Evolutionary conservation across 2,113 vertebrate species (phyloP).

Genomic region (Sander lucioperca): DNA sequence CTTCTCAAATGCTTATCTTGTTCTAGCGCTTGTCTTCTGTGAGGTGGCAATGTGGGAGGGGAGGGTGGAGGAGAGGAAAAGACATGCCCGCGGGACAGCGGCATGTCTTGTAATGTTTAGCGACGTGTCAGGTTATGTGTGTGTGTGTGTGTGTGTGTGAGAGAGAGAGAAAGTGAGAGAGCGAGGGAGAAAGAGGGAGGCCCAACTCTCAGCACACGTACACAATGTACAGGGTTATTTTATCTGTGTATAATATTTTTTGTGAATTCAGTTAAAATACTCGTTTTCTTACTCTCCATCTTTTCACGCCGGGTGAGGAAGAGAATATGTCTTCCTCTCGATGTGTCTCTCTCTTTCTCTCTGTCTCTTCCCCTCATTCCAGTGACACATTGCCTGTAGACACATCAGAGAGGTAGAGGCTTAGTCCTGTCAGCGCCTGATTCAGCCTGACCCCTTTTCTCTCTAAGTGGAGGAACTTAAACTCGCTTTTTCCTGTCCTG

Average conservation of each 20-base stretch:
- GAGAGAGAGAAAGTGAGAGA: background rate
- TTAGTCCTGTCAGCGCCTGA: constrained; percentile 85
- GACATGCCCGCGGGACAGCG: constrained; percentile 65
- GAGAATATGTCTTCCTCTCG: background rate
- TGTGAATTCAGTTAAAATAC: constrained; percentile 10
- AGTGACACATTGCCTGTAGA: constrained; percentile 78
- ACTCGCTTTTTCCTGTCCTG: constrained; percentile 82
- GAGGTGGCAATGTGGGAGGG: constrained; percentile 49
- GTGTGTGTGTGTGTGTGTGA: constrained; percentile 22
- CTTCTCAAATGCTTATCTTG: constrained; percentile 65
- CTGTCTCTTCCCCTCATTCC: constrained; percentile 35
- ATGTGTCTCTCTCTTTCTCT: constrained; percentile 4
- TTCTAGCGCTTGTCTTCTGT: constrained; percentile 48
- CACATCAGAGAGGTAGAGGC: constrained; percentile 80
- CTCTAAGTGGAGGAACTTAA: constrained; percentile 82
- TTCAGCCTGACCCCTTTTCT: constrained; percentile 82
- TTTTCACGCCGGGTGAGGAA: background rate
- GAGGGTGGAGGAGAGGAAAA: constrained; percentile 49
- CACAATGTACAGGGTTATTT: constrained; percentile 32
- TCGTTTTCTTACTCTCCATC: background rate
- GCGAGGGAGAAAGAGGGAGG: background rate
- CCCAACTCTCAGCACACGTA: constrained; percentile 22
- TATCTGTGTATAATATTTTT: constrained; percentile 13
- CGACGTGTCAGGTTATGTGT: constrained; percentile 61
- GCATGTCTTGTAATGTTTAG: constrained; percentile 73